Conservation (phyloP, 1,140 invertebrate genomes). For the Ganaspis sp. region DNA sequence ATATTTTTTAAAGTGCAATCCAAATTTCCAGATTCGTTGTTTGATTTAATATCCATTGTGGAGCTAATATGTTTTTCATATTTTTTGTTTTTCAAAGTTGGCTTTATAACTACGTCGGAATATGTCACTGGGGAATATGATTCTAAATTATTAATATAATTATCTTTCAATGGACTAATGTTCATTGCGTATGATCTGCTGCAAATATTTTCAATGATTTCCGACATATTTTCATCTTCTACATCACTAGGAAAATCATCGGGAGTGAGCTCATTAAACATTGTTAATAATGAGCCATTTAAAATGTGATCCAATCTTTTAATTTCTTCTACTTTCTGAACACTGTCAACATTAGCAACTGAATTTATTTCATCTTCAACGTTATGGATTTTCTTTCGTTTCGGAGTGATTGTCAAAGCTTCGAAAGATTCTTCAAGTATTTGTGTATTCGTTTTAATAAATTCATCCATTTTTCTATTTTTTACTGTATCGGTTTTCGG, state of each 20-base stretch:
- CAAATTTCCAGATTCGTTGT: neutral
- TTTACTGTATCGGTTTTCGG: conserved; percentile 44
- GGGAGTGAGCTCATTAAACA: conserved; percentile 70
- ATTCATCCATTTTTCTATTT: conserved; percentile 68
- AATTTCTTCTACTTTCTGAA: conserved; percentile 59
- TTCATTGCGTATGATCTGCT: neutral
- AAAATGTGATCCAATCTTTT: conserved; percentile 60
- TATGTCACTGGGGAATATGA: neutral
- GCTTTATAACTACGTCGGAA: neutral
- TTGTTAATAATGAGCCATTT: conserved; percentile 61
- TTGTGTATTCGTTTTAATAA: conserved; percentile 52
- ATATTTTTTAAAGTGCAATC: neutral
- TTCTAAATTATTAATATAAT: neutral
- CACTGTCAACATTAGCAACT: conserved; percentile 53
- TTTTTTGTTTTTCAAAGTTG: neutral
- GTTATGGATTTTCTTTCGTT: conserved; percentile 53
- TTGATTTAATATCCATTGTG: neutral
- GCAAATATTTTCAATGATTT: conserved; percentile 79
- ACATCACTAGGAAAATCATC: conserved; percentile 74
- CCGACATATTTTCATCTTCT: conserved; percentile 76
- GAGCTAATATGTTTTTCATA: neutral
- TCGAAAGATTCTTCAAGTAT: conserved; percentile 62
- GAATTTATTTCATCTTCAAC: conserved; percentile 16
- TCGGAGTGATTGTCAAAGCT: conserved; percentile 58
- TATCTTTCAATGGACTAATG: neutral